Percentiles rank a stretch among this genome's conserved stretches.
These are phyloP conservation scores for Callipepla squamata DNA, from an alignment of 2,113 vertebrate genomes.

Conservation along the genomic window DNA sequence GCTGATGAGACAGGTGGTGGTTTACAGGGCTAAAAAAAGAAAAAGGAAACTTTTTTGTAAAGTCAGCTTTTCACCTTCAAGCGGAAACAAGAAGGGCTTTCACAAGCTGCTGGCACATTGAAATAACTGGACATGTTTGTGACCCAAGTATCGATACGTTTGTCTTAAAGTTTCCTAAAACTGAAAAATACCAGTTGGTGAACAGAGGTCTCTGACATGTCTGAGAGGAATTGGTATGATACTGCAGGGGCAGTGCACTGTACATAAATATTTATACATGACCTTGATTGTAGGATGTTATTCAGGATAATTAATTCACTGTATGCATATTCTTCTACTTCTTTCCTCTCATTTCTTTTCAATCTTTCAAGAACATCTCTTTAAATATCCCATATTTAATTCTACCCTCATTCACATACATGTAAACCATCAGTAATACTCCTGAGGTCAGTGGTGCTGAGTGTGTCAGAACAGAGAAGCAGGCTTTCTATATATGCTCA, in stretches of 20 bases:
- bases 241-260: not conserved
- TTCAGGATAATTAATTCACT: not conserved
- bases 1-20: slow-evolving; percentile 86
- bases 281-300: slow-evolving; percentile 1
- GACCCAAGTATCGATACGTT: not conserved
- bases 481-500: not conserved
- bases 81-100: slow-evolving; percentile 23
- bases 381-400: not conserved
- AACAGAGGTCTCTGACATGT: not conserved
- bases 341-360: not conserved
- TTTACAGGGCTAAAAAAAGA: slow-evolving; percentile 53
- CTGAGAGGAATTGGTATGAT: not conserved
- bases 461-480: not conserved
- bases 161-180: slow-evolving; percentile 29
- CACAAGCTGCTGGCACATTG: not conserved
- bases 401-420: not conserved
- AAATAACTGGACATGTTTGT: not conserved
- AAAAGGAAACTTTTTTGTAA: slow-evolving; percentile 72
- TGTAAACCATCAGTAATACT: not conserved
- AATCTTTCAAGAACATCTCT: slow-evolving; percentile 4
- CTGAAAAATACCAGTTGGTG: slow-evolving; percentile 11
- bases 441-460: not conserved
- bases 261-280: slow-evolving; percentile 3
- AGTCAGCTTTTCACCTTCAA: slow-evolving; percentile 76
- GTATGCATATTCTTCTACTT: not conserved